phyloP scores from a whole-genome alignment of 2,888 invertebrate genomes.

The Drosophila anceps region DNA sequence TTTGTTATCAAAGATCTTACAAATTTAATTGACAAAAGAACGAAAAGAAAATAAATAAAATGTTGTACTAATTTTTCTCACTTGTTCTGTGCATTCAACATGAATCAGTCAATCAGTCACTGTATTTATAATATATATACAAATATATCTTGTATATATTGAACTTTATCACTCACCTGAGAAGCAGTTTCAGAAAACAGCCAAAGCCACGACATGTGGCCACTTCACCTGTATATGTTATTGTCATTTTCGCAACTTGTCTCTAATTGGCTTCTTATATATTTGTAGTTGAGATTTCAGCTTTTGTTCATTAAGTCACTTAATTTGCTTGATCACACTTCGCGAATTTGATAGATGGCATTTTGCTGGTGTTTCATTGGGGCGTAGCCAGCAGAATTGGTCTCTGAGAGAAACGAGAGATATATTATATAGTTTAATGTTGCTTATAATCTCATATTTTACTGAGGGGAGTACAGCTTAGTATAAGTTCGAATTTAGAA shows the following conservation, averaged over 20 bases:
- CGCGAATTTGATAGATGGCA: conserved; percentile 37
- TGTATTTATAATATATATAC: neutral
- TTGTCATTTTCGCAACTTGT: conserved; percentile 88
- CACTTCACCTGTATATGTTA: conserved; percentile 94
- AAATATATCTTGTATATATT: neutral
- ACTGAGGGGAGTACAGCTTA: neutral
- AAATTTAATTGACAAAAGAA: neutral
- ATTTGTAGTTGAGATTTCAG: conserved; percentile 43
- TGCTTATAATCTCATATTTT: neutral
- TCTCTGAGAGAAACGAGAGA: neutral
- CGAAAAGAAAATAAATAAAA: neutral
- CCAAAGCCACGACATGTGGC: conserved; percentile 94
- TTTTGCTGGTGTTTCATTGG: conserved; percentile 34
- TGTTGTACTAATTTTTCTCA: neutral
- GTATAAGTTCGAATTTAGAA: neutral
- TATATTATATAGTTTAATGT: neutral
- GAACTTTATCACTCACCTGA: conserved; percentile 87
- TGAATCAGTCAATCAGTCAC: neutral
- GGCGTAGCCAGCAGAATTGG: neutral
- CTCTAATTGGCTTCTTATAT: conserved; percentile 5
- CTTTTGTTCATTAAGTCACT: conserved; percentile 16
- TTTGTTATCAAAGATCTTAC: neutral
- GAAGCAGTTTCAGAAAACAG: conserved; percentile 93
- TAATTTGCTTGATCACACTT: conserved; percentile 41
- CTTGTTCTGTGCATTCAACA: neutral